Evolutionary conservation across 2,888 invertebrate species (phyloP).

Genomic region (Oligia fasciuncula): DNA sequence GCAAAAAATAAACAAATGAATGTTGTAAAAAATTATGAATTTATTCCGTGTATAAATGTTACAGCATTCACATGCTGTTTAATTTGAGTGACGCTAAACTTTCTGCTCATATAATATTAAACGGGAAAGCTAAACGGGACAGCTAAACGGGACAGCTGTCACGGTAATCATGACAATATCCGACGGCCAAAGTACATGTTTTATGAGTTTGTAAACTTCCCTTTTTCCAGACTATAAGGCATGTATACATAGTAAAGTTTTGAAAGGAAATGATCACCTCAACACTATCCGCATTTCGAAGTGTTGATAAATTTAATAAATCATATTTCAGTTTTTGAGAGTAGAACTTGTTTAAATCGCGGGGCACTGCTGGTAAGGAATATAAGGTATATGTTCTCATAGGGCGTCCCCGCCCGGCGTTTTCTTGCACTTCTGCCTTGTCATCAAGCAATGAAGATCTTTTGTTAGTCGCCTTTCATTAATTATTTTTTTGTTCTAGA

Average conservation of each 20-base stretch:
- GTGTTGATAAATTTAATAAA: neutral
- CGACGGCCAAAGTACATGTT: slow-evolving; percentile 29
- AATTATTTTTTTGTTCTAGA: no score
- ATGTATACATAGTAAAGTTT: neutral
- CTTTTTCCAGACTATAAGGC: neutral
- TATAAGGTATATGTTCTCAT: no score
- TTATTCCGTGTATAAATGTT: neutral
- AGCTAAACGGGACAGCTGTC: slow-evolving; percentile 15
- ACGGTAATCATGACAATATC: slow-evolving; percentile 33
- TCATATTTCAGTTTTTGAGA: neutral
- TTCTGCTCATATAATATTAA: slow-evolving; percentile 12
- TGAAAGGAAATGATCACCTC: neutral
- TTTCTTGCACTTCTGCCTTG: no score
- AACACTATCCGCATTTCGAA: neutral
- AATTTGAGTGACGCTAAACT: slow-evolving; percentile 33
- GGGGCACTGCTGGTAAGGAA: no score
- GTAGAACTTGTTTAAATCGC: slow-evolving; percentile 3
- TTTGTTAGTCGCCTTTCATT: no score
- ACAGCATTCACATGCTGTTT: slow-evolving; percentile 1
- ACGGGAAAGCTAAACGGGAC: slow-evolving; percentile 14
- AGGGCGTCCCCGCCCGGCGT: no score
- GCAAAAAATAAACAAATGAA: slow-evolving; percentile 26
- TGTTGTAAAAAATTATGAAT: slow-evolving; percentile 8
- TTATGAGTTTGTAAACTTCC: slow-evolving; percentile 41
- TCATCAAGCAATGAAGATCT: no score